Evolutionary conservation across 2,797 vertebrate species (phyloP).

Genomic region (Malacoraja senta): DNA sequence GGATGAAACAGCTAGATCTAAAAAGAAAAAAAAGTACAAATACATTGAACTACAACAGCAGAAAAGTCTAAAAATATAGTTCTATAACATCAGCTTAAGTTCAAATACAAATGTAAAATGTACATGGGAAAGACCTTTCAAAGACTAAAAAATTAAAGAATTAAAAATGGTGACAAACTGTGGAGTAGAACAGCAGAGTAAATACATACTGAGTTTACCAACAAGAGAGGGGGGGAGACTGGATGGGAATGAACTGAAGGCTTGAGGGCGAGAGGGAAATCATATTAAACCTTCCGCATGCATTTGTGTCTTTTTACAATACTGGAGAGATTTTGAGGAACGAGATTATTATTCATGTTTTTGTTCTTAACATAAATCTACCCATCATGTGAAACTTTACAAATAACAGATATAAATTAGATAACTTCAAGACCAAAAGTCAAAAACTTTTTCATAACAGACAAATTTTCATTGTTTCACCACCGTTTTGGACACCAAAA

Average conservation of each 20-base stretch:
- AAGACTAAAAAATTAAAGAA: not conserved
- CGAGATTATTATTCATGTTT: no score
- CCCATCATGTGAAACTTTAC: no score
- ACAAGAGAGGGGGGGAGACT: not conserved
- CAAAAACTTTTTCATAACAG: no score
- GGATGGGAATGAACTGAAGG: not conserved
- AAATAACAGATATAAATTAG: no score
- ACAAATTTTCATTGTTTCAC: no score
- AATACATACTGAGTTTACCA: not conserved
- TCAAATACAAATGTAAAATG: not conserved
- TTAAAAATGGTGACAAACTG: not conserved
- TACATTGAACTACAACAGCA: not conserved
- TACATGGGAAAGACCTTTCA: not conserved
- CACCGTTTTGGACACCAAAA: no score
- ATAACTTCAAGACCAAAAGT: no score
- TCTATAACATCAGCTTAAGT: not conserved
- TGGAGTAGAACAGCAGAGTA: not conserved
- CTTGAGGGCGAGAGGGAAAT: not conserved
- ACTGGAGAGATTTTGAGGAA: no score
- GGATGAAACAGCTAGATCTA: not conserved
- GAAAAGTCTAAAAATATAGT: not conserved
- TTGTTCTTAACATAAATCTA: no score
- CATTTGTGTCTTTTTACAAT: not conserved
- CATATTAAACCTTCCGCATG: not conserved
- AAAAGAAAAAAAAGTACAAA: not conserved